Conservation (phyloP, 2,797 vertebrate genomes). For the Siniperca undulata region DNA sequence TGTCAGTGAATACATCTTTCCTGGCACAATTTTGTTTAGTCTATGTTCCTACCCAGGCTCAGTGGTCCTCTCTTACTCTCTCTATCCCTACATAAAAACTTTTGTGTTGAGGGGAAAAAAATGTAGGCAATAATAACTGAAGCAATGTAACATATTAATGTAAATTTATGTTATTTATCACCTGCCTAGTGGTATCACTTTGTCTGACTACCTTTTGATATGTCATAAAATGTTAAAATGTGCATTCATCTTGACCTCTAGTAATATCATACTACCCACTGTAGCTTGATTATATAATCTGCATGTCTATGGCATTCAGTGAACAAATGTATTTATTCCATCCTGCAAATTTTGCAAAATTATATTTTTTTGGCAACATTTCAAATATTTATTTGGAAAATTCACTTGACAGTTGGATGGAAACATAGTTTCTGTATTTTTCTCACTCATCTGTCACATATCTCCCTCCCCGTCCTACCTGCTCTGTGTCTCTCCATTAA, state of each 20-base stretch:
- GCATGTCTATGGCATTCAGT: background rate
- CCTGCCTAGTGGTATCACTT: background rate
- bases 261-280: background rate
- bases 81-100: background rate
- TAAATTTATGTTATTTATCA: background rate
- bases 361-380: background rate
- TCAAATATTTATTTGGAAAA: background rate
- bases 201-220: background rate
- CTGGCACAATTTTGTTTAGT: conserved; percentile 19
- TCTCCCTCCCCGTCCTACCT: background rate
- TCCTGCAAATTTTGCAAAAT: background rate
- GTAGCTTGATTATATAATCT: background rate
- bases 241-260: conserved; percentile 1
- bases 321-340: background rate
- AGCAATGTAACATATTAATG: background rate
- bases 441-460: background rate
- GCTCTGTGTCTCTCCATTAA: conserved; percentile 5
- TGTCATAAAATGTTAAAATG: background rate
- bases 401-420: background rate
- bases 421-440: background rate
- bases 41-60: background rate
- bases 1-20: background rate
- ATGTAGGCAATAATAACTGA: background rate
- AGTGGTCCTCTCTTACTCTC: background rate
- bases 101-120: background rate